A percentile compares a stretch with the other conserved stretches of the same genome.
Evolutionary conservation across 2,888 invertebrate species (phyloP).

Genomic region (Rhagonycha lutea): DNA sequence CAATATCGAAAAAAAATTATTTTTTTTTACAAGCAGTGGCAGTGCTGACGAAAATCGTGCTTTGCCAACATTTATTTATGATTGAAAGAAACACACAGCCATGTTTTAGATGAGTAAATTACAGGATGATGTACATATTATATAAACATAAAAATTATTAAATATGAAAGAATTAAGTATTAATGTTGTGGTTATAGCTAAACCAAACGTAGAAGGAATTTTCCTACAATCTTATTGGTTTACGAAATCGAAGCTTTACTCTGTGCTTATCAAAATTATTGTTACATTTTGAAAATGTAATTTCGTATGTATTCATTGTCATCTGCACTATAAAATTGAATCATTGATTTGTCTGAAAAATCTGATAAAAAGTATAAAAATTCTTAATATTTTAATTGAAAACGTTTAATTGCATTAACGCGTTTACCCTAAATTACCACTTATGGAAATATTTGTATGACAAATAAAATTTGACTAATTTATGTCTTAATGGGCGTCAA

Average conservation of each 20-base stretch:
- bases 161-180: too few species aligned
- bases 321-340: background rate
- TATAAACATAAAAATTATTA: too few species aligned
- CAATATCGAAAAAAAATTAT: too few species aligned
- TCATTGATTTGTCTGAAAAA: background rate
- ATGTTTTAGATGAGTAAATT: too few species aligned
- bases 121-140: too few species aligned
- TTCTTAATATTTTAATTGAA: background rate
- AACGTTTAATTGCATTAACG: background rate
- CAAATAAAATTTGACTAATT: background rate
- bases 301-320: background rate
- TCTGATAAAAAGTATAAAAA: background rate
- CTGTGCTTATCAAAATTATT: background rate
- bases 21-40: too few species aligned
- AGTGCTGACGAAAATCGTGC: too few species aligned
- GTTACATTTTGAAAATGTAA: background rate
- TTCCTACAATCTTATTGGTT: background rate
- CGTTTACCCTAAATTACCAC: background rate
- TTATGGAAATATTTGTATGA: background rate
- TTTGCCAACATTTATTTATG: too few species aligned
- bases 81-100: too few species aligned
- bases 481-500: background rate
- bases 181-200: too few species aligned
- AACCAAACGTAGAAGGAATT: background rate
- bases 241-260: background rate